Base-by-base conservation (phyloP, 2,113 vertebrate genomes). In the Rhadina sibilatrix region DNA sequence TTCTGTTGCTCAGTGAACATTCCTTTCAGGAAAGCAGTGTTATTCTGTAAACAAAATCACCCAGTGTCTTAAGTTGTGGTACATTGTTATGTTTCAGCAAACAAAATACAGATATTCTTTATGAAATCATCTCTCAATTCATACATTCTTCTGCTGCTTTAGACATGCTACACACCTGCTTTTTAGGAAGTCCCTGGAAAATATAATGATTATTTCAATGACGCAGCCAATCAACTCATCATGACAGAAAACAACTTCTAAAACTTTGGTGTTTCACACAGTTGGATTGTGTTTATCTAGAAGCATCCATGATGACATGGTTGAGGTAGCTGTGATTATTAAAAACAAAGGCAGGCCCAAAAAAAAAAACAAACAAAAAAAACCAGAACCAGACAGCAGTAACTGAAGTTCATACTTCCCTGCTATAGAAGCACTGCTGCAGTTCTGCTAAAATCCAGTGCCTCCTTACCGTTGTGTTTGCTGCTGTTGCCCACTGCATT, bases 51-150 rank as follows among this genome's bases (percentile, higher is more conserved):
- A 33, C 61, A 63, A n/a, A 72, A 54, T 56, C 40, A 52, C 33
- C n/a, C 15, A 7, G 0, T 72, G n/a, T 91, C 8, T 54, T 38
- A n/a, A 15, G 3, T 33, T 74, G 19, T 53, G 27, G 38, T 46
- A 52, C 44, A 7, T 3, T 35, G 9, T 18, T 38, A 25, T 66
- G 12, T 83, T 71, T 79, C 66, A 60, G 44, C 27, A 68, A 65
- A 30, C 25, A 70, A 80, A 95, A 77, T 77, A 18, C 11, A 83
- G 44, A 24, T 76, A n/a, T 5, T 83, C 31, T 57, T 60, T 69
- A 13, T 42, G 23, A 83, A 0, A 0, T 22, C 0, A 0, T 33
- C 7, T 31, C 56, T 83, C 23, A 28, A 1, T 82, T 63, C 2
- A 2, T n/a, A 57, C 9, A 4, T 71, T 13, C 6, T 89, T 79